A percentile compares a stretch with the other conserved stretches of the same genome.
Conservation (phyloP, 2,888 invertebrate species). For the Vanessa cardui region DNA sequence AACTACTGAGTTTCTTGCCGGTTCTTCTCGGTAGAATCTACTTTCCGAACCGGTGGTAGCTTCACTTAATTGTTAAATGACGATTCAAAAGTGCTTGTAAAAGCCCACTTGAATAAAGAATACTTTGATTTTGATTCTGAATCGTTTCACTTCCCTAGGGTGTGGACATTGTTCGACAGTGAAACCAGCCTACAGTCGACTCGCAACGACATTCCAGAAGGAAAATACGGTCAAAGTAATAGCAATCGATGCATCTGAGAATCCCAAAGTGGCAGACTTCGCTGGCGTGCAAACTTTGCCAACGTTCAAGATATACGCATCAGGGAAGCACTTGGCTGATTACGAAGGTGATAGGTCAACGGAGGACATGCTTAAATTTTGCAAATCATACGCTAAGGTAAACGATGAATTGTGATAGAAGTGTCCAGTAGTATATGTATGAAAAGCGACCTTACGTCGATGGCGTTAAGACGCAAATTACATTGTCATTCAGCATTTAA, state of each 20-base stretch:
- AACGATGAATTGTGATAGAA: slow-evolving; percentile 72
- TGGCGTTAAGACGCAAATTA: too few species aligned
- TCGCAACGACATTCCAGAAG: slow-evolving; percentile 75
- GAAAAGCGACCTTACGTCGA: too few species aligned
- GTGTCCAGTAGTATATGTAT: background rate
- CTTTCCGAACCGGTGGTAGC: too few species aligned
- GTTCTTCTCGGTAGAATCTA: too few species aligned
- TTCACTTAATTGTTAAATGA: too few species aligned
- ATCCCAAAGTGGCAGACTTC: slow-evolving; percentile 81
- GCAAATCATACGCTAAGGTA: slow-evolving; percentile 54
- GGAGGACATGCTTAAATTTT: slow-evolving; percentile 82
- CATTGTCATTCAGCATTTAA: too few species aligned
- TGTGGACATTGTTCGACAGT: slow-evolving; percentile 87
- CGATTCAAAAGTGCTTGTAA: too few species aligned
- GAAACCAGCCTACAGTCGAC: slow-evolving; percentile 85
- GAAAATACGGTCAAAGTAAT: slow-evolving; percentile 72
- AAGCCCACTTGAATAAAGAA: too few species aligned
- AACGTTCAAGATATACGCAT: slow-evolving; percentile 84
- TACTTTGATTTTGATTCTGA: too few species aligned
- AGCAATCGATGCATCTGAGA: slow-evolving; percentile 86
- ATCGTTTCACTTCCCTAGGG: slow-evolving; percentile 79
- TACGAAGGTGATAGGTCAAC: slow-evolving; percentile 82
- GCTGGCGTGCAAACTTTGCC: slow-evolving; percentile 86
- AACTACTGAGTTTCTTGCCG: too few species aligned
- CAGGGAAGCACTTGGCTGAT: slow-evolving; percentile 77